A percentile compares a stretch with the other conserved stretches of the same genome.
These are phyloP conservation scores for Platyura marginata DNA, from an alignment of 1,140 invertebrate genomes.

Conservation along the genomic window DNA sequence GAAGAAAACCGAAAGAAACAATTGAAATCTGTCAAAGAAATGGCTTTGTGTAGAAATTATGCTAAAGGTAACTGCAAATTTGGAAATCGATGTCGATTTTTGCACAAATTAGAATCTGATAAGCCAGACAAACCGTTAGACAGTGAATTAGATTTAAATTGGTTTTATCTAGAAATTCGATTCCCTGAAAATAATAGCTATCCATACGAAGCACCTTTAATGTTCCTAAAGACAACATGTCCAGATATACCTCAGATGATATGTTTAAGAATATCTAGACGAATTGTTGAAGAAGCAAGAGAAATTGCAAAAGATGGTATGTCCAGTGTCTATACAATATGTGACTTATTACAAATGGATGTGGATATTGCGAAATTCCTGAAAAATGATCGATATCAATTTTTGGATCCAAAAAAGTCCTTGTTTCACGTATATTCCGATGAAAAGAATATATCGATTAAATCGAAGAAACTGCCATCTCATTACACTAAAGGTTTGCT, in stretches of 20 bases:
- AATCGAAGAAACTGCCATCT: constrained; percentile 19
- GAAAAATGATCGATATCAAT: constrained; percentile 31
- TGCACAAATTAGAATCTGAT: constrained; percentile 34
- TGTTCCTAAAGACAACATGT: constrained; percentile 41
- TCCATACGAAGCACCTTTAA: constrained; percentile 46
- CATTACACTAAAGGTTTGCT: constrained; percentile 39
- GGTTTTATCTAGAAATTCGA: constrained; percentile 47
- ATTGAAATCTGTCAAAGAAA: constrained; percentile 17
- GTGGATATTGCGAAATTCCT: constrained; percentile 39
- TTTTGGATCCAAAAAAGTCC: constrained; percentile 26
- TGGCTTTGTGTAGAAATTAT: constrained; percentile 45
- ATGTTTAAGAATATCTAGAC: constrained; percentile 39
- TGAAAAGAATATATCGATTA: neutral
- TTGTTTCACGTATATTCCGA: constrained; percentile 12
- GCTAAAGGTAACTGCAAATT: constrained; percentile 45
- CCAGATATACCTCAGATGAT: constrained; percentile 36
- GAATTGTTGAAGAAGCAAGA: constrained; percentile 32
- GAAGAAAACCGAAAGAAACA: constrained; percentile 9
- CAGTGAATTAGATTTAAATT: constrained; percentile 13
- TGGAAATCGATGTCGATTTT: constrained; percentile 48
- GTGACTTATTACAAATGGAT: constrained; percentile 46
- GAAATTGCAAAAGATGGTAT: constrained; percentile 39
- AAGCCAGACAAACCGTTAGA: constrained; percentile 16
- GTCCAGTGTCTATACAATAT: constrained; percentile 45
- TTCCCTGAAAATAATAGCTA: constrained; percentile 48